These are phyloP conservation scores for Zonotrichia leucophrys DNA, from an alignment of 2,113 vertebrate species.

Conservation along the genomic window DNA sequence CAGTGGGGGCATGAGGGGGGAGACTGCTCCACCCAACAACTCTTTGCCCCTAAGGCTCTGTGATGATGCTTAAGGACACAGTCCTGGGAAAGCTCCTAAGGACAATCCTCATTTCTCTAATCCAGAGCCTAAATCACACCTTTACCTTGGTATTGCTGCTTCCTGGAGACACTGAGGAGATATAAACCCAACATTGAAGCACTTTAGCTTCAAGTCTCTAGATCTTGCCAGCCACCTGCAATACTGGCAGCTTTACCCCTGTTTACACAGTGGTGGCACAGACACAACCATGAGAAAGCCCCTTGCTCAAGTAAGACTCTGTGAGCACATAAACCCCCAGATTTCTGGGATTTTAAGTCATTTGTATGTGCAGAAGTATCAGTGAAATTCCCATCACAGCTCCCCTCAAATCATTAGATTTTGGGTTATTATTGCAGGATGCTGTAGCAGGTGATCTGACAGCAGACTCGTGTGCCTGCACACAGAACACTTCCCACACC, in stretches of 20 bases:
- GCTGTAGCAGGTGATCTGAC: background rate
- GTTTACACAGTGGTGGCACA: background rate
- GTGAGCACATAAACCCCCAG: background rate
- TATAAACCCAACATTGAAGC: background rate
- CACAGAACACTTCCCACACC: background rate
- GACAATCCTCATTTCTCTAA: background rate
- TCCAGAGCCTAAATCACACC: background rate
- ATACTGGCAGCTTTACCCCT: background rate
- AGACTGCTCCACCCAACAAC: background rate
- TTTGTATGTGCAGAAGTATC: background rate
- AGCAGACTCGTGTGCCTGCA: background rate
- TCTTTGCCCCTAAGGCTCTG: background rate
- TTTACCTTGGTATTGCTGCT: background rate
- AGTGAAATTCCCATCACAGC: background rate
- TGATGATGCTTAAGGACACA: no score
- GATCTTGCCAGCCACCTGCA: background rate
- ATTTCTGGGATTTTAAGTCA: background rate
- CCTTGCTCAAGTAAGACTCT: background rate
- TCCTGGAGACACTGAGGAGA: background rate
- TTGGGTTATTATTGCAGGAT: background rate
- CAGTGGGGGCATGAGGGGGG: no score
- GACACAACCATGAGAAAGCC: background rate
- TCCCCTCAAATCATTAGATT: background rate
- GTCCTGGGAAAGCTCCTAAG: background rate
- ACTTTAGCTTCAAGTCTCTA: background rate